These are phyloP conservation scores for Notiomystis cincta DNA, from an alignment of 2,113 vertebrate genomes.

Conservation along the genomic window DNA sequence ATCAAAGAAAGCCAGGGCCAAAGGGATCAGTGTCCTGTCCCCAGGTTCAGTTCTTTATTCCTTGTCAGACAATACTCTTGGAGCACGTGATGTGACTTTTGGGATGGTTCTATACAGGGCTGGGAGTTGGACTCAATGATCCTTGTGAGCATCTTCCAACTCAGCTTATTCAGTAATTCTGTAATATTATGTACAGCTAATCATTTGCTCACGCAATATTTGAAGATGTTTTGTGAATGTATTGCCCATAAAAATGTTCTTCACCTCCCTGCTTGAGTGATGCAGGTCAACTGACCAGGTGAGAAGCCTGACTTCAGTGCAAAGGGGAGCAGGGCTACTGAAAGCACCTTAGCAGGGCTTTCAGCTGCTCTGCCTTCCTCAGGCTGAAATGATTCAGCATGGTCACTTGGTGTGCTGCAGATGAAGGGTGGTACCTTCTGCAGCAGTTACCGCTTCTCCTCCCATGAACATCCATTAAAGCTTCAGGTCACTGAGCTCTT, in stretches of 20 bases:
- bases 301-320: background rate
- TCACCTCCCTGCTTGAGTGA: background rate
- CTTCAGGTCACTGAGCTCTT: background rate
- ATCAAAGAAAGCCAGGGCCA: background rate
- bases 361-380: background rate
- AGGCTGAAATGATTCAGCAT: background rate
- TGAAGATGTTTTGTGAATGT: background rate
- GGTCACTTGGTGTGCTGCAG: background rate
- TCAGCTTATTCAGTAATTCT: background rate
- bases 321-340: background rate
- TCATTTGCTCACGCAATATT: background rate
- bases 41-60: background rate
- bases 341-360: background rate
- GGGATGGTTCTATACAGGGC: background rate
- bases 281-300: background rate
- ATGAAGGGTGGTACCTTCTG: background rate
- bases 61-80: background rate
- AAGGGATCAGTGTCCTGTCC: background rate
- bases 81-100: background rate
- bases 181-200: background rate
- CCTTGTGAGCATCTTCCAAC: background rate
- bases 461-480: background rate
- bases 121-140: rapidly evolving
- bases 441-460: background rate
- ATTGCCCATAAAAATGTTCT: background rate